These are phyloP conservation scores for Hymenopus coronatus DNA, from an alignment of 2,888 invertebrate genomes.

Conservation along the genomic window DNA sequence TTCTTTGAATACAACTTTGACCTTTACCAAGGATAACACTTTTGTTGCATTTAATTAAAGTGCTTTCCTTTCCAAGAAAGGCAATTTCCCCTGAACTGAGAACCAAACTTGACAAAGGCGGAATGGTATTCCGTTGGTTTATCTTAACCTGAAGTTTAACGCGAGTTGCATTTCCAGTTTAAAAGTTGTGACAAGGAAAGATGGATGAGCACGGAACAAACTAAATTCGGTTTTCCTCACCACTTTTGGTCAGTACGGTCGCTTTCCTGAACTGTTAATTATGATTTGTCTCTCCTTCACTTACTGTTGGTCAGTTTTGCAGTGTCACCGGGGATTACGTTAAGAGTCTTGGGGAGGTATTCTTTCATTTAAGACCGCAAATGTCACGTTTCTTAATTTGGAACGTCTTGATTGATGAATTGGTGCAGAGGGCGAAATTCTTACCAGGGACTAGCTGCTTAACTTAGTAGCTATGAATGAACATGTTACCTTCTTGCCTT, in stretches of 20 bases:
- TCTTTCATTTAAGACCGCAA: background rate
- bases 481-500: no score
- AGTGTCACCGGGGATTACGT: background rate
- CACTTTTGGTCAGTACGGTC: background rate
- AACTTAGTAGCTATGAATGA: no score
- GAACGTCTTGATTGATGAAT: background rate
- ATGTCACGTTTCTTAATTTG: background rate
- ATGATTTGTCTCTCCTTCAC: background rate
- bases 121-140: background rate
- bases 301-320: background rate
- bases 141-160: background rate
- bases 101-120: background rate
- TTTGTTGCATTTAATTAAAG: background rate
- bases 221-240: background rate
- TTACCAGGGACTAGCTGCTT: background rate
- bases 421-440: background rate
- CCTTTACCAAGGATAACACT: background rate
- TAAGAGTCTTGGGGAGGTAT: background rate
- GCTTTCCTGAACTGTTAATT: background rate
- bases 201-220: background rate
- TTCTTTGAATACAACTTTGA: background rate
- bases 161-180: background rate
- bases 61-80: background rate
- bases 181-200: background rate
- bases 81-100: background rate